Conservation (phyloP, 2,113 vertebrate species). For the Melanerpes formicivorus region DNA sequence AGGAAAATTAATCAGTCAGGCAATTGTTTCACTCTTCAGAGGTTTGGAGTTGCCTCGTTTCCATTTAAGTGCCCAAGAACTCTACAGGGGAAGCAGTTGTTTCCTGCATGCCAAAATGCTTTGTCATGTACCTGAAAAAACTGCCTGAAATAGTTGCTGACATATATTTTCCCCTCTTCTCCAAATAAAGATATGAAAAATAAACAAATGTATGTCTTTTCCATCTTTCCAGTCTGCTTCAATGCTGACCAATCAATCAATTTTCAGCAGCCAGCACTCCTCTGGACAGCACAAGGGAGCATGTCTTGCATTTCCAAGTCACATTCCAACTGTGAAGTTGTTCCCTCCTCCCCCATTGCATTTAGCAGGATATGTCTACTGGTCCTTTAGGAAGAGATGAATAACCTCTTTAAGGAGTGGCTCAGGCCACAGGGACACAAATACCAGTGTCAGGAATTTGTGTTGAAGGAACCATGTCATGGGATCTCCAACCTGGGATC, state of each 20-base stretch:
- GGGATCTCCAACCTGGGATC: neutral
- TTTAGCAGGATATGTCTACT: neutral
- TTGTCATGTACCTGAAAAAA: constrained; percentile 67
- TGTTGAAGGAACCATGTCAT: neutral
- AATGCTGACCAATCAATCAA: neutral
- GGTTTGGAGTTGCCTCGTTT: constrained; percentile 41
- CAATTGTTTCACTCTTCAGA: constrained; percentile 66
- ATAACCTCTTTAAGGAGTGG: neutral
- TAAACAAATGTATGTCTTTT: neutral
- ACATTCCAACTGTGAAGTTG: neutral
- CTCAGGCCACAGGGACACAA: neutral
- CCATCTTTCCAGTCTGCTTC: neutral
- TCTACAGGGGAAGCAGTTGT: constrained; percentile 73
- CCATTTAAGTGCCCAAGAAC: constrained; percentile 51
- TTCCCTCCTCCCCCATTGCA: neutral
- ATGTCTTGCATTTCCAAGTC: neutral
- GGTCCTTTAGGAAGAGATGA: neutral
- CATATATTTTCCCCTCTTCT: neutral
- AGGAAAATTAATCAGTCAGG: constrained; percentile 44
- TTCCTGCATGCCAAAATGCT: constrained; percentile 74
- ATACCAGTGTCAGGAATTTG: neutral
- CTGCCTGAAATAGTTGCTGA: constrained; percentile 21
- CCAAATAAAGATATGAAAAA: neutral
- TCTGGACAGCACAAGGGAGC: neutral
- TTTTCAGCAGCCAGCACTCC: neutral